Evolutionary conservation across 1,140 invertebrate species (phyloP), one percentile per base, ranked within the genome.

Genomic region (Zaprionus africanus): DNA sequence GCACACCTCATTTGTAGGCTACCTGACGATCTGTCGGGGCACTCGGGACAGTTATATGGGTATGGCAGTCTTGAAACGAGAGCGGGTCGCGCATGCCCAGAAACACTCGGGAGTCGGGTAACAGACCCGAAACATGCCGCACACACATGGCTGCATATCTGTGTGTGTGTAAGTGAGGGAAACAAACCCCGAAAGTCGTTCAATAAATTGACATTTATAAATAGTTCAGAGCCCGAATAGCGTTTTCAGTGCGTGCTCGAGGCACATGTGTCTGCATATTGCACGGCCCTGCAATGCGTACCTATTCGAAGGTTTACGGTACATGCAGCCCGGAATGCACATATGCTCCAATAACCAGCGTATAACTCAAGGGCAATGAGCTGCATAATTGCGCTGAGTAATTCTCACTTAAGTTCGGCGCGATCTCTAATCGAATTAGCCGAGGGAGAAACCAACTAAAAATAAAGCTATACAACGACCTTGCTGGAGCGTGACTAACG

Each of bases 331-430:
- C n/a, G 36, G 19, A 12, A 34, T 76, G 62, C 19, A 43, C 63
- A 74, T 74, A 74, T 78, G 76, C 72, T 65, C 46, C 69, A 78
- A 71, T 73, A 71, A 67, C 57, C 73, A 59, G n/a, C 85, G 49
- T 71, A 90, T 90, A 90, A 87, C 81, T 88, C 84, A 88, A 90
- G 75, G 84, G 84, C 84, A 90, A 90, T 90, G 84, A 90, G 81
- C 84, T 88, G 84, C 81, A 90, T 88, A 88, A 88, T 88, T 90
- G 84, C 81, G 84, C 85, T 90, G 84, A 88, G 84, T 88, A 88
- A 90, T 88, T 88, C 85, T 88, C 85, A 90, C 84, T 90, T 85
- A 81, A 83, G 76, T 80, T 78, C 61, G 64, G 67, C 22, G 73
- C 62, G 60, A 70, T 80, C 77, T 75, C 79, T 57, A 82, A 80